phyloP scores from a whole-genome alignment of 1,140 invertebrate genomes.

The Aphidius ervi region DNA sequence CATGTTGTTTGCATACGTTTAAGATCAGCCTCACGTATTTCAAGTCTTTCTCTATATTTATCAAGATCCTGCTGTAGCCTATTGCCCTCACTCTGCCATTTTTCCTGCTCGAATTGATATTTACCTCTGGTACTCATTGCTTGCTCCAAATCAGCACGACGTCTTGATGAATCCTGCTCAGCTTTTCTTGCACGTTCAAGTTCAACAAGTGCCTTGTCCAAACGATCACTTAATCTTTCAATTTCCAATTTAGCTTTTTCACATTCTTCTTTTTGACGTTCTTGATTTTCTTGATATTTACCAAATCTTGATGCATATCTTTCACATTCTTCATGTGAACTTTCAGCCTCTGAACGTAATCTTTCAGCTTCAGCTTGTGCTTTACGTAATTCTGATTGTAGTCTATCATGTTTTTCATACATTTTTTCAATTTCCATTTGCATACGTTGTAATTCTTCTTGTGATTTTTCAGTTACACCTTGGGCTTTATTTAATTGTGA shows the following conservation, averaged over 20 bases:
- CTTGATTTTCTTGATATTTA: slow-evolving; percentile 74
- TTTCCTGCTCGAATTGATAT: slow-evolving; percentile 84
- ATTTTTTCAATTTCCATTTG: slow-evolving; percentile 86
- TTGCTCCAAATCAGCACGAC: slow-evolving; percentile 69
- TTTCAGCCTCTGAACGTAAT: slow-evolving; percentile 65
- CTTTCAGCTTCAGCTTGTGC: slow-evolving; percentile 73
- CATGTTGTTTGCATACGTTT: slow-evolving; percentile 64
- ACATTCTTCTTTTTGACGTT: slow-evolving; percentile 71
- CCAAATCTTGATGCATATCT: slow-evolving; percentile 70
- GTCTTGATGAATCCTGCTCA: slow-evolving; percentile 62
- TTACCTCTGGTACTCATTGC: slow-evolving; percentile 76
- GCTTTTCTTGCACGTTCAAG: slow-evolving; percentile 68
- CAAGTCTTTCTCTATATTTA: slow-evolving; percentile 70
- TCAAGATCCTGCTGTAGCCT: slow-evolving; percentile 64
- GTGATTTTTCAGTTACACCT: slow-evolving; percentile 78
- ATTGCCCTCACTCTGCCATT: slow-evolving; percentile 59
- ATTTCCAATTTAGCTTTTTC: slow-evolving; percentile 77
- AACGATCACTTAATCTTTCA: slow-evolving; percentile 74
- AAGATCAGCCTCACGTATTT: slow-evolving; percentile 68
- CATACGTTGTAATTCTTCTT: slow-evolving; percentile 81
- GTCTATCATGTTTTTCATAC: slow-evolving; percentile 84
- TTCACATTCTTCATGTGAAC: slow-evolving; percentile 67
- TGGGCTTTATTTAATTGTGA: slow-evolving; percentile 79
- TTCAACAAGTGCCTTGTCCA: slow-evolving; percentile 77
- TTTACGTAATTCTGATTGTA: slow-evolving; percentile 75